Percentiles rank a stretch among this genome's conserved stretches.
These are phyloP conservation scores for Candoia aspera DNA, from an alignment of 2,113 vertebrate genomes.

Conservation along the genomic window DNA sequence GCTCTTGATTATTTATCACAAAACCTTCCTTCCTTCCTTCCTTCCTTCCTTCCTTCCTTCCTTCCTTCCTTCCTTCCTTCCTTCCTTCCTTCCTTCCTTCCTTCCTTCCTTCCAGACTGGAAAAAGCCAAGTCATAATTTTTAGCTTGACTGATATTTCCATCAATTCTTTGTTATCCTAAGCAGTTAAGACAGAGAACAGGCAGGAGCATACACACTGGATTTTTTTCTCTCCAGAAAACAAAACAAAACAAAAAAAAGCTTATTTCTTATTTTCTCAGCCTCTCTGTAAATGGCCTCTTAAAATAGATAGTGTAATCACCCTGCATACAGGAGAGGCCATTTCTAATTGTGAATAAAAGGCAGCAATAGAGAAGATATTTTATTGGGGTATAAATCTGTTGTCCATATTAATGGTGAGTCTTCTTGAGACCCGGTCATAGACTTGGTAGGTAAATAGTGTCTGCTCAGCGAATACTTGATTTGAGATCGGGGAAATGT, in stretches of 20 bases:
- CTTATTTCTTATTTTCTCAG: neutral
- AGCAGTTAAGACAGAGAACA: neutral
- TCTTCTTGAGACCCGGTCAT: neutral
- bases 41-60: no score
- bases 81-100: no score
- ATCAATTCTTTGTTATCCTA: neutral
- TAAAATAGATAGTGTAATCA: fast-evolving
- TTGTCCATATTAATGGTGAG: neutral
- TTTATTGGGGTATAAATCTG: neutral
- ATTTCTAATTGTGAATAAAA: neutral
- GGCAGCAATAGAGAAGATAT: neutral
- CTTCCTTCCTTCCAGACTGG: no score
- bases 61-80: no score
- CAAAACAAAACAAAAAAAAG: neutral
- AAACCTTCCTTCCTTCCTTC: neutral
- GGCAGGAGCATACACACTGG: neutral
- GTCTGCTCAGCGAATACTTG: neutral
- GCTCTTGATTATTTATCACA: conserved; percentile 38
- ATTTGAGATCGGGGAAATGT: neutral
- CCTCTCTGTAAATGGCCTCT: neutral
- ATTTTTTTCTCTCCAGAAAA: neutral
- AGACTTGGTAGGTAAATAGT: neutral
- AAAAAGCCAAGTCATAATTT: neutral
- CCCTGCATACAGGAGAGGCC: fast-evolving
- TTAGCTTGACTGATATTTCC: neutral